A percentile compares a stretch with the other conserved stretches of the same genome.
Evolutionary conservation across 2,113 vertebrate genomes (phyloP).

Genomic region (Silurus asotus): DNA sequence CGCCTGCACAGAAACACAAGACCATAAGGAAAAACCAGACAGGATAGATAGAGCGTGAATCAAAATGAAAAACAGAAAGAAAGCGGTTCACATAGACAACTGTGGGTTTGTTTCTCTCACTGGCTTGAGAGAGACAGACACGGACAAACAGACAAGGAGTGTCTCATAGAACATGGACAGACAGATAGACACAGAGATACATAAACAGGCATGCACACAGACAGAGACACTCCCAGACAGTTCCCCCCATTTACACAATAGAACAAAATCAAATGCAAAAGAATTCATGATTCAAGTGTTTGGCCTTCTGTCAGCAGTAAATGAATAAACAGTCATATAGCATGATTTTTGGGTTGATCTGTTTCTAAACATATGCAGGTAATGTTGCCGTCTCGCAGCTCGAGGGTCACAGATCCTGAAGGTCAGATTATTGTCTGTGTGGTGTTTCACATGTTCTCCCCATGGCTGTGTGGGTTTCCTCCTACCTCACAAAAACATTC

Average conservation of each 20-base stretch:
- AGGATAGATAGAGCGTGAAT: not conserved
- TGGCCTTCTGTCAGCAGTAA: too few species aligned
- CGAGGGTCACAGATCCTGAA: not conserved
- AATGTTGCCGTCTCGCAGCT: not conserved
- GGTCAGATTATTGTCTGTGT: not conserved
- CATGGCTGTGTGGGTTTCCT: not conserved
- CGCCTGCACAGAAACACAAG: conserved; percentile 74
- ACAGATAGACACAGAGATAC: not conserved
- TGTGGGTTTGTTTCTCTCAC: too few species aligned
- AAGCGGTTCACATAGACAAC: not conserved
- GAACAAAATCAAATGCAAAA: not conserved
- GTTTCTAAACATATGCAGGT: not conserved
- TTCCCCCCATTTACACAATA: not conserved
- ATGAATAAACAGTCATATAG: not conserved
- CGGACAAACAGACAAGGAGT: not conserved
- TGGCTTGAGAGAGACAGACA: not conserved
- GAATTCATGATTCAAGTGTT: not conserved
- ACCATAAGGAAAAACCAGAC: not conserved
- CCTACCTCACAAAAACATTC: not conserved
- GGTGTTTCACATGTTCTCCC: not conserved
- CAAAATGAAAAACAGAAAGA: not conserved
- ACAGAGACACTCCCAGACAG: not conserved
- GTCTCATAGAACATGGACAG: not conserved
- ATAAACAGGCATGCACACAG: too few species aligned
- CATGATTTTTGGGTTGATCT: not conserved